Evolutionary conservation across 2,797 vertebrate genomes (phyloP), one percentile per base, ranked within the genome.

Genomic region (Schizopygopsis pylzovi): DNA sequence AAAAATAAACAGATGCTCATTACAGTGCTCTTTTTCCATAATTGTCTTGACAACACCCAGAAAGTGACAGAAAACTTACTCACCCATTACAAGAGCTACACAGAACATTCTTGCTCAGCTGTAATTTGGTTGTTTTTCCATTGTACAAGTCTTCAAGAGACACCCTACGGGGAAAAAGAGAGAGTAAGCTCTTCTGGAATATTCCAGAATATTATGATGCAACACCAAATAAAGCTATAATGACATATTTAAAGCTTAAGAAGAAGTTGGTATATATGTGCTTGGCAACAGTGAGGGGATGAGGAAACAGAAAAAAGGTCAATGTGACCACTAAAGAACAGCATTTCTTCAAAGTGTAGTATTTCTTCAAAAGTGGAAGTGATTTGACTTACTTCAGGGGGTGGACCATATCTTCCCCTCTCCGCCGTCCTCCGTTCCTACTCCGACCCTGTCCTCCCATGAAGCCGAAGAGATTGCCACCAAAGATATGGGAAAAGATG

Each of bases 401-500:
- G 91, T 99, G 98, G 90, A 99, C 97, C 98, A 99, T 99, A 92
- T 99, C 98, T 88, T 99, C 98, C 76, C 98, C 98, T 92, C 98
- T 97, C 94, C 98, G 95, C 72, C 98, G 96, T 84, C 98, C 97
- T 41, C 98, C 98, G 76, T 99, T 99, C 79, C 96, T 97, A 93
- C 96, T 96, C 88, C 98, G 96, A 43, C 95, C 96, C 87, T 99
- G 98, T 81, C 97, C 97, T 5, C 98, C 98, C 97, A 99, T 98
- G 93, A 99, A 99, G 88, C 97, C 96, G 68, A 99, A 99, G 59
- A 99, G 96, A 41, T 98, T 97, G 15, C 98, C 97, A 2, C 98
- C 98, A 90, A 99, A 99, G 92, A 99, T 99, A 91, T 99, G 98
- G 86, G 98, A 99, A 93, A 99, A 99, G 92, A 99, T 99, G 88